A percentile compares a stretch with the other conserved stretches of the same genome.
These are phyloP conservation scores for Spisula subtruncata DNA, from an alignment of 2,888 invertebrate genomes.

Conservation along the genomic window DNA sequence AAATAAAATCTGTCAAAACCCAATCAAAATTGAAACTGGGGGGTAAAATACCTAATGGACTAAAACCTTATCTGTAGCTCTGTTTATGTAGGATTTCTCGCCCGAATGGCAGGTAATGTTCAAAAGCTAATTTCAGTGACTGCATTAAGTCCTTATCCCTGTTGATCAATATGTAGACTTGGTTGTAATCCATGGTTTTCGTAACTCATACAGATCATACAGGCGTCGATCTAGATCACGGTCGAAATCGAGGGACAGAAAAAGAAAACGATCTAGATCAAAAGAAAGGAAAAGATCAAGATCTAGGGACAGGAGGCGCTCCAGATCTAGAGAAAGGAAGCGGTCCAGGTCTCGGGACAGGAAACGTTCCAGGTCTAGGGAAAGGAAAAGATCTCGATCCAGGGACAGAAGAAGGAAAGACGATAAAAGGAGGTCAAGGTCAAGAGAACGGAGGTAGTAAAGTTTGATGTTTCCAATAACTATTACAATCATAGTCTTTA, in stretches of 20 bases:
- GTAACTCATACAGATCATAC: conserved; percentile 76
- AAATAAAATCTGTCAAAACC: no score
- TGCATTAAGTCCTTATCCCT: no score
- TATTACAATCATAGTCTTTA: no score
- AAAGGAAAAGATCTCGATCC: conserved; percentile 80
- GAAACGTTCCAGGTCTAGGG: conserved; percentile 78
- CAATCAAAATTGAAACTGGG: no score
- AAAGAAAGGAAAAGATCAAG: conserved; percentile 69
- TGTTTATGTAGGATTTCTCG: no score
- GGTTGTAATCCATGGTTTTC: no score
- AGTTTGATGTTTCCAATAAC: conserved; percentile 22
- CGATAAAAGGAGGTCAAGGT: conserved; percentile 71
- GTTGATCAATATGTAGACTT: neutral
- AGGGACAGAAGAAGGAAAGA: conserved; percentile 77
- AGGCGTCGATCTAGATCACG: conserved; percentile 77
- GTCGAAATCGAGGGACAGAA: conserved; percentile 75
- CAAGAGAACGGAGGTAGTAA: conserved; percentile 66
- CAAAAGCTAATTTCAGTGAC: neutral
- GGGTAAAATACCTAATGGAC: no score
- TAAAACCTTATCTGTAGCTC: no score
- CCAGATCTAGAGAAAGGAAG: conserved; percentile 74
- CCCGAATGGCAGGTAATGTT: no score
- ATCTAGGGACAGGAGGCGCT: conserved; percentile 72
- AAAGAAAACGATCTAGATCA: conserved; percentile 67
- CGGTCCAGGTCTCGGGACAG: conserved; percentile 82